Evolutionary conservation across 2,797 vertebrate genomes (phyloP).

Genomic region (Cygnus olor): DNA sequence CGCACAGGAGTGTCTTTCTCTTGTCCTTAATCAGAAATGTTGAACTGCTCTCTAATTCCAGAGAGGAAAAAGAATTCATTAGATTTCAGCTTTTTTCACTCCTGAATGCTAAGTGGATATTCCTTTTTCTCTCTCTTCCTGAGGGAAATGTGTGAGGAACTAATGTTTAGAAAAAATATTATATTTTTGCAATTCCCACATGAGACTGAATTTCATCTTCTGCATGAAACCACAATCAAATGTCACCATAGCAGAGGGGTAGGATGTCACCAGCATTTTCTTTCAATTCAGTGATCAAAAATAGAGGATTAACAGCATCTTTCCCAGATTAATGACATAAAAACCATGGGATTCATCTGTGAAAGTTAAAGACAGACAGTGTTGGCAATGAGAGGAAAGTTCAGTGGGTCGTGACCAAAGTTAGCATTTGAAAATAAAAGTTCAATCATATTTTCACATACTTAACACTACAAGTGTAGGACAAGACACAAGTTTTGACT

Average conservation of each 20-base stretch:
- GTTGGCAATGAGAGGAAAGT: not conserved
- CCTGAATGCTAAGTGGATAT: conserved; percentile 17
- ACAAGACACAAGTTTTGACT: conserved; percentile 26
- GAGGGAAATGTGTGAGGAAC: conserved; percentile 29
- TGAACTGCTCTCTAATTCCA: not conserved
- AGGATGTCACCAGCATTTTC: not conserved
- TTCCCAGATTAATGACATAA: not conserved
- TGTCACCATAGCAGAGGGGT: not conserved
- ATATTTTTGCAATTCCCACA: conserved; percentile 1
- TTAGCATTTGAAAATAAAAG: not conserved
- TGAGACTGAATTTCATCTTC: not conserved
- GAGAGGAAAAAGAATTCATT: conserved; percentile 14
- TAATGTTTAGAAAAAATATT: conserved; percentile 44
- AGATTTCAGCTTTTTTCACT: conserved; percentile 20
- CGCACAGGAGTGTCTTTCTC: not conserved
- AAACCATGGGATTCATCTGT: not conserved
- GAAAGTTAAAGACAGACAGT: not conserved
- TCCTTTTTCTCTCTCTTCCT: conserved; percentile 21
- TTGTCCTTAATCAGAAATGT: conserved; percentile 58
- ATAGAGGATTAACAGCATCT: not conserved
- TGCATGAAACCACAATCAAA: not conserved
- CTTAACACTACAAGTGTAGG: not conserved
- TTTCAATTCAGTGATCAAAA: conserved; percentile 42
- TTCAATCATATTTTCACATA: conserved; percentile 8
- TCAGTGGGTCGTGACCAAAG: not conserved